Conservation (phyloP, 2,888 invertebrate genomes). For the Oithona nana region DNA sequence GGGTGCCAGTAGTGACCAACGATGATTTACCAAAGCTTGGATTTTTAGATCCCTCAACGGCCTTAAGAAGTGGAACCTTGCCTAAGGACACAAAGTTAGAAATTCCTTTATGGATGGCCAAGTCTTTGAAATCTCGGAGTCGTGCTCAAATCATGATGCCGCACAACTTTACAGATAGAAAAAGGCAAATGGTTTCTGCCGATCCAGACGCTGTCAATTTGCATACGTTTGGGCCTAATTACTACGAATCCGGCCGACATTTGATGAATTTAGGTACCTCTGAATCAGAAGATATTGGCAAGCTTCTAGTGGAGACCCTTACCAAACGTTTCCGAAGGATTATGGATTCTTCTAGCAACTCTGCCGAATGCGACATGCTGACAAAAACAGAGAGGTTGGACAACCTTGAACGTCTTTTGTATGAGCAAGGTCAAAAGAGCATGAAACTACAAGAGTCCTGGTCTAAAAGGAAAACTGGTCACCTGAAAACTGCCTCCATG, state of each 20-base stretch:
- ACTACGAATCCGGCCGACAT: conserved; percentile 2
- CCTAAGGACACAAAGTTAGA: conserved; percentile 1
- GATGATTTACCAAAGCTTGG: neutral
- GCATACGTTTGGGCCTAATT: neutral
- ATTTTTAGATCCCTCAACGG: neutral
- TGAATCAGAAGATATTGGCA: neutral
- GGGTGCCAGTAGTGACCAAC: neutral
- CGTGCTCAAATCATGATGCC: neutral
- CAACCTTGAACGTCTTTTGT: neutral
- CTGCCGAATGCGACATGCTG: neutral
- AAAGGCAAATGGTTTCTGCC: neutral
- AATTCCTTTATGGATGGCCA: conserved; percentile 9
- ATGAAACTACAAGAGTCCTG: neutral
- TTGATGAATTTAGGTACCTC: neutral
- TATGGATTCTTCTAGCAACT: conserved; percentile 3
- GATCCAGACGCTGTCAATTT: conserved; percentile 5
- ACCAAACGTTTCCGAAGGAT: conserved; percentile 7
- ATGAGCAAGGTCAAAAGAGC: neutral
- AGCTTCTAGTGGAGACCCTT: neutral
- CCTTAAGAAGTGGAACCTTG: neutral
- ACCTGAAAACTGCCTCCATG: conserved; percentile 3
- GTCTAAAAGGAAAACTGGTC: conserved; percentile 5
- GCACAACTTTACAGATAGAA: neutral
- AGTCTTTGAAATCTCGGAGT: neutral
- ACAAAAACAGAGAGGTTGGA: neutral